These are phyloP conservation scores for Troides aeacus DNA, from an alignment of 2,888 invertebrate genomes.

Conservation along the genomic window DNA sequence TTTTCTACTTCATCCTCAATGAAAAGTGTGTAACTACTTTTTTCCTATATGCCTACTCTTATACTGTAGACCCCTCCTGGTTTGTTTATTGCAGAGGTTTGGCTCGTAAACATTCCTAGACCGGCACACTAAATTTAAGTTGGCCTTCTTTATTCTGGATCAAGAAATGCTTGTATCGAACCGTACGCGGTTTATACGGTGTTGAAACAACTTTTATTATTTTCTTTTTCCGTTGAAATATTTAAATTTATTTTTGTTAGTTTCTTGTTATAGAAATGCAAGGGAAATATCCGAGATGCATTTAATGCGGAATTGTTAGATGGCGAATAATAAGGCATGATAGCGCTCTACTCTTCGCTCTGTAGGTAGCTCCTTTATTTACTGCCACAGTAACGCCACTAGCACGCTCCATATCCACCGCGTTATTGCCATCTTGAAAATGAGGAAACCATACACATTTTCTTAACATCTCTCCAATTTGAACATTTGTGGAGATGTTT, in stretches of 20 bases:
- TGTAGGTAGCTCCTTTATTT: slow-evolving; percentile 66
- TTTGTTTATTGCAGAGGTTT: slow-evolving; percentile 72
- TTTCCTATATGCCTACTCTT: slow-evolving; percentile 64
- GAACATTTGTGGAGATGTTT: slow-evolving; percentile 32
- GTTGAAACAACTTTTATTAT: slow-evolving; percentile 31
- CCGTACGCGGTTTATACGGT: slow-evolving; percentile 36
- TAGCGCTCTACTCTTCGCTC: slow-evolving; percentile 55
- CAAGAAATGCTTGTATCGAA: slow-evolving; percentile 50
- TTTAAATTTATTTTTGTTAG: slow-evolving; percentile 14
- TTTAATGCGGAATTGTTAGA: slow-evolving; percentile 35
- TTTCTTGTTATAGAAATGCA: not conserved
- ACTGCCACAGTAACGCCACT: slow-evolving; percentile 75
- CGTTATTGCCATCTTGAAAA: slow-evolving; percentile 77
- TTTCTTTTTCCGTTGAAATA: slow-evolving; percentile 30
- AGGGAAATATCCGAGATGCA: slow-evolving; percentile 6
- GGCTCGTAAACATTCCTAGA: slow-evolving; percentile 72
- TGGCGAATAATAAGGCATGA: slow-evolving; percentile 56
- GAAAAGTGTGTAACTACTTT: slow-evolving; percentile 53
- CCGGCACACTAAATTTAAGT: slow-evolving; percentile 71
- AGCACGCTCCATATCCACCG: slow-evolving; percentile 74
- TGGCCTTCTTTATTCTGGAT: slow-evolving; percentile 64
- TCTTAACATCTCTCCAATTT: slow-evolving; percentile 60
- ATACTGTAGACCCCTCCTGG: slow-evolving; percentile 53
- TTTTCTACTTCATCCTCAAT: slow-evolving; percentile 12
- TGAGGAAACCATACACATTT: slow-evolving; percentile 74